Percentiles rank a stretch among this genome's conserved stretches.
Conservation (phyloP, 2,888 invertebrate species). For the Octonoba sinensis region DNA sequence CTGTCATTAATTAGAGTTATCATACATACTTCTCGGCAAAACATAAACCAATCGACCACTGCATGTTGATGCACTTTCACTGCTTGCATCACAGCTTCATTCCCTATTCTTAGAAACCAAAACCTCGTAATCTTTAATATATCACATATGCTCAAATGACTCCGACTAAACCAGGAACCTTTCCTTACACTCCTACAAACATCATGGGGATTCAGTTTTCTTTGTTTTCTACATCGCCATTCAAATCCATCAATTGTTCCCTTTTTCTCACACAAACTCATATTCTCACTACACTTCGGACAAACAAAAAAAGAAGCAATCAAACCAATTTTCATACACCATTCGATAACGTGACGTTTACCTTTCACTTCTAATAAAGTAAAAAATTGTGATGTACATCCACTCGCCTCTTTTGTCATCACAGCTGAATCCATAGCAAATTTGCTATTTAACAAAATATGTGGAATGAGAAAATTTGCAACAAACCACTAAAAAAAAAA, state of each 20-base stretch:
- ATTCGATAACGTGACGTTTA: neutral
- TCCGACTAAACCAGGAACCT: slow-evolving; percentile 13
- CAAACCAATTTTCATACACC: no score
- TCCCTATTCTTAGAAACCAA: neutral
- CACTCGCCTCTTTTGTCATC: neutral
- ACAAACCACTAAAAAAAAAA: no score
- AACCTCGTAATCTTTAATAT: neutral
- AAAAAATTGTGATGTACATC: neutral
- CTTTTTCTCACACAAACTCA: neutral
- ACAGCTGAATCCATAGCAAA: no score
- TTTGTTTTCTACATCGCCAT: neutral
- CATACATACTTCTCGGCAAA: neutral
- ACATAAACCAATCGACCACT: neutral
- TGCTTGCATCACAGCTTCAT: neutral
- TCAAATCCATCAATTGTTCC: slow-evolving; percentile 2
- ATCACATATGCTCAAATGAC: neutral
- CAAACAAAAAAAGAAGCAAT: neutral
- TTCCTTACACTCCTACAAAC: slow-evolving; percentile 3
- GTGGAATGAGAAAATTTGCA: no score
- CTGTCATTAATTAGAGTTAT: slow-evolving; percentile 7
- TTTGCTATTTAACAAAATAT: no score
- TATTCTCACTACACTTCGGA: neutral
- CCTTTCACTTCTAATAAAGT: neutral
- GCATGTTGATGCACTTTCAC: slow-evolving; percentile 12
- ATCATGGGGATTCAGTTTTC: neutral